These are phyloP conservation scores for Yponomeuta sedellus DNA, from an alignment of 2,888 invertebrate species.

Conservation along the genomic window DNA sequence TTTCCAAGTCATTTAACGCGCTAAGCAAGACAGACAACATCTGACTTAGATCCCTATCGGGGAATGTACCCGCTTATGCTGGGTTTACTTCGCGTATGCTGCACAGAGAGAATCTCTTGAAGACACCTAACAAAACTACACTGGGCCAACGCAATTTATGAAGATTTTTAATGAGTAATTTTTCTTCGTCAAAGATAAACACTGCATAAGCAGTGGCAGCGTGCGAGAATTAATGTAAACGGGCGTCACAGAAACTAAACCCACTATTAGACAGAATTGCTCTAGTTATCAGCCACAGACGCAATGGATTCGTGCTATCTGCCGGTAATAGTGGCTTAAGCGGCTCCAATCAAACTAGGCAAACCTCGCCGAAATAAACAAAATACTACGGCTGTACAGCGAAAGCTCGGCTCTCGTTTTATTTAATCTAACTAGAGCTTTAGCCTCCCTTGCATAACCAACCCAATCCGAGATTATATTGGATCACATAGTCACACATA, in stretches of 20 bases:
- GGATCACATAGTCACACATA: too few species aligned
- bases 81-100: neutral
- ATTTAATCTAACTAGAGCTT: too few species aligned
- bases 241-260: slow-evolving; percentile 63
- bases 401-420: too few species aligned
- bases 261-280: slow-evolving; percentile 59
- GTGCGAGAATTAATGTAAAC: neutral
- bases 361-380: slow-evolving; percentile 40
- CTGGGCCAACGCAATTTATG: too few species aligned
- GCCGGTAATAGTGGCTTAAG: slow-evolving; percentile 64
- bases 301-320: slow-evolving; percentile 66
- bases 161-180: too few species aligned
- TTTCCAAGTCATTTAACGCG: slow-evolving; percentile 73
- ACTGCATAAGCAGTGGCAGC: neutral
- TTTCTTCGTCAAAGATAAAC: too few species aligned
- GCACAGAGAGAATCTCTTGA: too few species aligned
- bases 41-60: slow-evolving; percentile 71
- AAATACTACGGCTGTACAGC: slow-evolving; percentile 18
- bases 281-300: slow-evolving; percentile 52
- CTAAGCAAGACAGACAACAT: slow-evolving; percentile 76
- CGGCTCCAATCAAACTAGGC: slow-evolving; percentile 73
- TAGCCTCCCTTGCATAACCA: too few species aligned
- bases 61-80: slow-evolving; percentile 34
- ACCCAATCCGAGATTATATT: too few species aligned
- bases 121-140: too few species aligned